Evolutionary conservation across 1,140 invertebrate species (phyloP).

Genomic region (Heliconius hermathena): DNA sequence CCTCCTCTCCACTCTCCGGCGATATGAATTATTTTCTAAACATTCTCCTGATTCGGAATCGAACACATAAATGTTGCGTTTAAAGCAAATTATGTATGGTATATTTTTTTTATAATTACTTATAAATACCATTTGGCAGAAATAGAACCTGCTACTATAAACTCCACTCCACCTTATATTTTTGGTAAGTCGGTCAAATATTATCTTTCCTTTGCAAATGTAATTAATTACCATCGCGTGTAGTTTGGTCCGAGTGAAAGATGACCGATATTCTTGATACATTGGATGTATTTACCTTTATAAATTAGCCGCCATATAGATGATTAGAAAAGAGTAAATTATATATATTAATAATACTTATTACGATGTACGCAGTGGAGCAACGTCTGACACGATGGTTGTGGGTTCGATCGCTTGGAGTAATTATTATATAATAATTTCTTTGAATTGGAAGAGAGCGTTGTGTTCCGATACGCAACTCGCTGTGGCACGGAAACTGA

Average conservation of each 20-base stretch:
- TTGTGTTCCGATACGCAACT: no score
- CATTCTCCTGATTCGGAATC: no score
- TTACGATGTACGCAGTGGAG: no score
- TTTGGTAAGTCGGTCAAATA: not conserved
- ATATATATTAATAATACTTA: not conserved
- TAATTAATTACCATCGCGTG: conserved; percentile 14
- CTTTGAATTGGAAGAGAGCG: not conserved
- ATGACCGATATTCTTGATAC: conserved; percentile 4
- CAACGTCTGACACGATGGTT: not conserved
- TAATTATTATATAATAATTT: not conserved
- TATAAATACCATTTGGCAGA: no score
- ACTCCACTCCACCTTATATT: not conserved
- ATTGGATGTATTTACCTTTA: conserved; percentile 8
- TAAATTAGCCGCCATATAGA: not conserved
- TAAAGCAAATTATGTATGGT: no score
- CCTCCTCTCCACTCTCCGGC: no score
- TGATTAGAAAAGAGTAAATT: not conserved
- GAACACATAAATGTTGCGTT: no score
- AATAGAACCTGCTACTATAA: not conserved
- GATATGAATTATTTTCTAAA: no score
- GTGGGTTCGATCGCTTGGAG: not conserved
- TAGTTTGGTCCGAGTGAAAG: not conserved
- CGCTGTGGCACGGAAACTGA: no score
- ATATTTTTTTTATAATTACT: no score
- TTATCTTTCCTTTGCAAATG: not conserved